A percentile compares a stretch with the other conserved stretches of the same genome.
Conservation (phyloP, 2,113 vertebrate species). For the Sylvietta virens region DNA sequence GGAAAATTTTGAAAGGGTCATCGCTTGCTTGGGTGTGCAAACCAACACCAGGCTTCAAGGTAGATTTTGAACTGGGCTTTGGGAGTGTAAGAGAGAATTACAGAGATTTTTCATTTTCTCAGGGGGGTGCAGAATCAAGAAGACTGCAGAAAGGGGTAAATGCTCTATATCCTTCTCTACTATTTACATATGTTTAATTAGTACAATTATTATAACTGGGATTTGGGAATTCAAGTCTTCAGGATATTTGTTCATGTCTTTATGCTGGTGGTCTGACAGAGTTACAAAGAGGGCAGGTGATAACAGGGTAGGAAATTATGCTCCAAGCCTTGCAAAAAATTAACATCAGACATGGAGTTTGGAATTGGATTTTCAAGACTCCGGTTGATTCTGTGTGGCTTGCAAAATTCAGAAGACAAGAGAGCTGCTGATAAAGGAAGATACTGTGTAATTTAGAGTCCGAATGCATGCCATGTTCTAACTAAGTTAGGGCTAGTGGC, state of each 20-base stretch:
- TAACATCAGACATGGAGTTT: neutral
- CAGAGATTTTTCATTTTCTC: neutral
- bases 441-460: neutral
- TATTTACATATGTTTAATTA: neutral
- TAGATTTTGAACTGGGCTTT: neutral
- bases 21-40: neutral
- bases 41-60: neutral
- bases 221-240: neutral
- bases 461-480: neutral
- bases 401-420: neutral
- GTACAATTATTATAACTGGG: neutral
- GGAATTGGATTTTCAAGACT: neutral
- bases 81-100: neutral
- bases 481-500: neutral
- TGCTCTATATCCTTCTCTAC: neutral
- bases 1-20: neutral
- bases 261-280: neutral
- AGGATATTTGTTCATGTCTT: neutral
- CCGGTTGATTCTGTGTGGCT: neutral
- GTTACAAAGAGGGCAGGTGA: neutral
- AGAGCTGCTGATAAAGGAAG: neutral
- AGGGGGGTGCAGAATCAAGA: neutral
- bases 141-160: neutral
- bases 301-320: neutral
- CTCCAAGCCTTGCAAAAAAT: neutral